Base-by-base conservation (phyloP, 2,113 vertebrate genomes). In the Pluvialis apricaria region DNA sequence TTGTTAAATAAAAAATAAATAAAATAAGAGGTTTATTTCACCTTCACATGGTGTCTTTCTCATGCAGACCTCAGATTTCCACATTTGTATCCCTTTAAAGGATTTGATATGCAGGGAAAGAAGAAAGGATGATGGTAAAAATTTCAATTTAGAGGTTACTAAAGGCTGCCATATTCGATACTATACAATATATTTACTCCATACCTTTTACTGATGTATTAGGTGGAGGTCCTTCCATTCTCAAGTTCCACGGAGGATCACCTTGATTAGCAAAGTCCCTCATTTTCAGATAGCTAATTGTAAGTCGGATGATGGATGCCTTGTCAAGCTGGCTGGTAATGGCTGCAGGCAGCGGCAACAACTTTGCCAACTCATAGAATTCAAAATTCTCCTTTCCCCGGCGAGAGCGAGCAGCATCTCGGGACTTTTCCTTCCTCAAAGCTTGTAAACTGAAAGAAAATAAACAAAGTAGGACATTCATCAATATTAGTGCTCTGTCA, bases 221-320 rank as follows among this genome's bases (percentile, higher is more conserved):
- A 52, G 99, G 99, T n/a, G 99, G 99, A 83, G 99, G 99, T 79
- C 99, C 99, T 98, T 99, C 99, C 95, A 99, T 99, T 92, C 99
- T 98, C 98, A 99, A 97, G 98, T 99, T 99, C 99, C 99, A 99
- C 0, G 99, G 99, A 78, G 99, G 99, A 97, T 99, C 99, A 2
- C 99, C 99, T 96, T 99, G 99, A 98, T 99, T 99, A 98, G 99
- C 99, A 93, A 99, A 99, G 98, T 99, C 99, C 95, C 99, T 99
- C 99, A 99, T 99, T 98, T 99, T 99, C 98, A 99, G 98, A 97
- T 99, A 99, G 98, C 99, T 99, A 98, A 99, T 99, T 98, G 99
- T 99, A 96, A 99, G 99, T 89, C 99, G 98, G 95, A 99, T 99
- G 98, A 99, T 99, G 97, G 99, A 99, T 31, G 99, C 99, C 97